Evolutionary conservation across 2,888 invertebrate species (phyloP).

Genomic region (Mamestra brassicae): DNA sequence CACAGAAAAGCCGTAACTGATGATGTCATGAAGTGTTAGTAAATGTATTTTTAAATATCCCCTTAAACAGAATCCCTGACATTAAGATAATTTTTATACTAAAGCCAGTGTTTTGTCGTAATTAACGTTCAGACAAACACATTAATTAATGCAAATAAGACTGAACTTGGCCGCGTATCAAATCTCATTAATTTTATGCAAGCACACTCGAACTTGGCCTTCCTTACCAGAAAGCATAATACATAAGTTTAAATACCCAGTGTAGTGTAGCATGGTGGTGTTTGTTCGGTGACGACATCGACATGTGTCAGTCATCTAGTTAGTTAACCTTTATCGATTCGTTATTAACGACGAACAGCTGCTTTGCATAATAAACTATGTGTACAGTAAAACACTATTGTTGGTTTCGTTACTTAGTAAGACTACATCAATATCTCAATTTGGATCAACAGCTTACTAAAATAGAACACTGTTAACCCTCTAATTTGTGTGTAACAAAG

Average conservation of each 20-base stretch:
- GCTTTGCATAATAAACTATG: slow-evolving; percentile 13
- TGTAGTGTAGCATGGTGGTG: slow-evolving; percentile 12
- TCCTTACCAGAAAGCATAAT: slow-evolving; percentile 36
- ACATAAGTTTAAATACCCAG: slow-evolving; percentile 16
- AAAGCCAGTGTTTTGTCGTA: slow-evolving; percentile 31
- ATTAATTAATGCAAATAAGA: slow-evolving; percentile 56
- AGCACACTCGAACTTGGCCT: slow-evolving; percentile 48
- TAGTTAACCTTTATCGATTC: slow-evolving; percentile 20
- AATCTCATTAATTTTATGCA: slow-evolving; percentile 45
- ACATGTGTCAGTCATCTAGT: slow-evolving; percentile 30
- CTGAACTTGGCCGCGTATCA: slow-evolving; percentile 59
- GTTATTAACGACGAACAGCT: slow-evolving; percentile 13
- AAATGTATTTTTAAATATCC: slow-evolving; percentile 2
- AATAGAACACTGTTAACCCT: background rate
- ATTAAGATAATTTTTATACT: slow-evolving; percentile 4
- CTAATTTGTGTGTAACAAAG: background rate
- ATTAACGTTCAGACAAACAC: slow-evolving; percentile 47
- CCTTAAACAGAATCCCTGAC: slow-evolving; percentile 12
- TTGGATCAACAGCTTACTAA: background rate
- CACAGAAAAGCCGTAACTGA: slow-evolving; percentile 4
- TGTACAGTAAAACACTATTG: background rate
- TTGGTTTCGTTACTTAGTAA: background rate
- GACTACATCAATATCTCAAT: background rate
- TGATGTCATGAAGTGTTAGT: background rate
- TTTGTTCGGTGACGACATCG: slow-evolving; percentile 18